Evolutionary conservation across 2,797 vertebrate species (phyloP).

Genomic region (Aldrovandia affinis): DNA sequence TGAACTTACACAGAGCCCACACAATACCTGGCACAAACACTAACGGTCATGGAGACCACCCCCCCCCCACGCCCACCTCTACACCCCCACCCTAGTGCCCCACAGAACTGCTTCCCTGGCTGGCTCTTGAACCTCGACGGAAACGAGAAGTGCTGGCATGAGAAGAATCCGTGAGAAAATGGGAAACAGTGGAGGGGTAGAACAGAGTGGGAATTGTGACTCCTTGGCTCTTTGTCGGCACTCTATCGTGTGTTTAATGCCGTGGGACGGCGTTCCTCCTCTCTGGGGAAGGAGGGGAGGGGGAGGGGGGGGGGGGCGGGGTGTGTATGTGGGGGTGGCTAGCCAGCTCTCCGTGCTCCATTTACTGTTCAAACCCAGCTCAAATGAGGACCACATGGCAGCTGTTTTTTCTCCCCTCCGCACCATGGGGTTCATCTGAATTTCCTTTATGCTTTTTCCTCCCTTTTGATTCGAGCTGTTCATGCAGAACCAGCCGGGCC

Average conservation of each 20-base stretch:
- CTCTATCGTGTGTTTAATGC: constrained; percentile 16
- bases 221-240: constrained; percentile 5
- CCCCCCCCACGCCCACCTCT: neutral
- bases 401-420: constrained; percentile 59
- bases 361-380: constrained; percentile 70
- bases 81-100: neutral
- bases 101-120: neutral
- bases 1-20: neutral
- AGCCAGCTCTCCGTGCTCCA: constrained; percentile 69
- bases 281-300: neutral
- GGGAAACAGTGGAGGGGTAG: constrained; percentile 16
- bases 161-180: constrained; percentile 43
- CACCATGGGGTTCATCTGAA: constrained; percentile 53
- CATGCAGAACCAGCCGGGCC: constrained; percentile 70
- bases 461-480: constrained; percentile 64
- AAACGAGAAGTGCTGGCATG: constrained; percentile 34
- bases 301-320: neutral
- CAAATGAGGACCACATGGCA: constrained; percentile 74
- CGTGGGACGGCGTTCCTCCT: constrained; percentile 20
- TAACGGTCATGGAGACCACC: neutral
- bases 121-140: neutral
- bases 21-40: neutral
- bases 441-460: constrained; percentile 43
- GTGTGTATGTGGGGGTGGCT: neutral
- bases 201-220: constrained; percentile 33